A percentile compares a stretch with the other conserved stretches of the same genome.
These are phyloP conservation scores for Bovichtus diacanthus DNA, from an alignment of 2,797 vertebrate species.

Conservation along the genomic window DNA sequence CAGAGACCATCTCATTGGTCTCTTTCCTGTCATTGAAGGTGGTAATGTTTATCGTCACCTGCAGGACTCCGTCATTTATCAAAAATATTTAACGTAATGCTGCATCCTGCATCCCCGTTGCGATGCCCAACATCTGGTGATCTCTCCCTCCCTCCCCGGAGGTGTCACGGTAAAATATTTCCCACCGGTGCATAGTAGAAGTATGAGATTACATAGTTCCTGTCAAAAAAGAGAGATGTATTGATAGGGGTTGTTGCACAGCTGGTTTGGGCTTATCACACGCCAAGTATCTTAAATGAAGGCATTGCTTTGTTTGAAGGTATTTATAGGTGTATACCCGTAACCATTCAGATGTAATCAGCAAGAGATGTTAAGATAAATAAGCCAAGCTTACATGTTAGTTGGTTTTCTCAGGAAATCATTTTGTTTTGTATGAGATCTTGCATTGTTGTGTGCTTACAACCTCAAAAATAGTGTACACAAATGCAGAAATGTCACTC, in stretches of 20 bases:
- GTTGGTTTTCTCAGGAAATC: conserved; percentile 13
- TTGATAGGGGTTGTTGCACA: conserved; percentile 31
- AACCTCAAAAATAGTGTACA: background rate
- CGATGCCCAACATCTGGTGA: conserved; percentile 34
- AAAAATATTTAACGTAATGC: conserved; percentile 19
- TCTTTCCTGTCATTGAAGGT: conserved; percentile 31
- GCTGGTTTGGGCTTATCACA: conserved; percentile 29
- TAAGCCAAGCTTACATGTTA: conserved; percentile 39
- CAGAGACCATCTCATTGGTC: conserved; percentile 13
- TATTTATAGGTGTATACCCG: conserved; percentile 30
- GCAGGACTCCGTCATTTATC: conserved; percentile 8
- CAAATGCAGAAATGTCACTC: conserved; percentile 1
- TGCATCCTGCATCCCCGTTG: background rate
- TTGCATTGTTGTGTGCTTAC: background rate
- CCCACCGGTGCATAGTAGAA: conserved; percentile 19
- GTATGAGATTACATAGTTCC: conserved; percentile 56
- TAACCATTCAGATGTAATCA: conserved; percentile 57
- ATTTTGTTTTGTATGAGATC: conserved; percentile 17
- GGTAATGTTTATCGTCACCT: conserved; percentile 33
- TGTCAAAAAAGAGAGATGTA: conserved; percentile 38
- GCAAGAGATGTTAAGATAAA: conserved; percentile 52
- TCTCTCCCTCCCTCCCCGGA: background rate
- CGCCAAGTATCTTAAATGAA: conserved; percentile 25
- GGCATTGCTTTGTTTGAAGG: conserved; percentile 45
- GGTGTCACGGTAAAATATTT: conserved; percentile 38